A percentile compares a stretch with the other conserved stretches of the same genome.
Conservation (phyloP, 64 coral and sea anemone genomes). For the Porites australiensis region DNA sequence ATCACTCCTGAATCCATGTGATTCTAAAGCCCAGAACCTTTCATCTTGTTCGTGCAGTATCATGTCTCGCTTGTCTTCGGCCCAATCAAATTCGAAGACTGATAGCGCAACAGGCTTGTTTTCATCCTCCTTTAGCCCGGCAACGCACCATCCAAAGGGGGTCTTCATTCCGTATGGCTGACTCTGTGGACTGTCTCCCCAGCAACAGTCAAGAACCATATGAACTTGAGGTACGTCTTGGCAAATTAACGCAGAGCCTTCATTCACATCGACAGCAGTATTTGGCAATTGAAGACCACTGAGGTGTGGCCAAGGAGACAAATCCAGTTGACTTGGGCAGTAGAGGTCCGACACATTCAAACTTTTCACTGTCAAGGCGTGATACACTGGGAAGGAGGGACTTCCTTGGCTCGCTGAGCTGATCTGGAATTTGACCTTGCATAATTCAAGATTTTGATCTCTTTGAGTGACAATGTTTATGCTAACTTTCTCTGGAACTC, state of each 20-base stretch:
- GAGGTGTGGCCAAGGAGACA: slow-evolving; percentile 60
- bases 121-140: slow-evolving; percentile 33
- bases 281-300: slow-evolving; percentile 22
- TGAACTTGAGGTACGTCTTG: slow-evolving; percentile 77
- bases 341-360: slow-evolving; percentile 53
- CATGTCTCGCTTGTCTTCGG: slow-evolving; percentile 22
- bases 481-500: slow-evolving; percentile 39
- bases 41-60: too few relatives aligned
- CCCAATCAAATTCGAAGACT: slow-evolving; percentile 55
- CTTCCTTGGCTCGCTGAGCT: slow-evolving; percentile 1
- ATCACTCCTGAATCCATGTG: too few relatives aligned
- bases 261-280: too few relatives aligned
- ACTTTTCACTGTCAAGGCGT: slow-evolving; percentile 47
- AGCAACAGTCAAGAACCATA: slow-evolving; percentile 57
- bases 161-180: slow-evolving; percentile 68
- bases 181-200: slow-evolving; percentile 56
- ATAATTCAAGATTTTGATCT: slow-evolving; percentile 38
- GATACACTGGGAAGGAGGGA: slow-evolving; percentile 31
- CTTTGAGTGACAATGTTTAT: slow-evolving; percentile 72
- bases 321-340: slow-evolving; percentile 58
- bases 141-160: slow-evolving; percentile 66
- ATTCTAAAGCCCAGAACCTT: too few relatives aligned
- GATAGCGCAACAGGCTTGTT: slow-evolving; percentile 44
- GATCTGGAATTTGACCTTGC: slow-evolving; percentile 61
- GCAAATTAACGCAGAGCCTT: slow-evolving; percentile 58